Percentiles rank a stretch among this genome's conserved stretches.
Evolutionary conservation across 2,888 invertebrate genomes (phyloP).

Genomic region (Papilio protenor): DNA sequence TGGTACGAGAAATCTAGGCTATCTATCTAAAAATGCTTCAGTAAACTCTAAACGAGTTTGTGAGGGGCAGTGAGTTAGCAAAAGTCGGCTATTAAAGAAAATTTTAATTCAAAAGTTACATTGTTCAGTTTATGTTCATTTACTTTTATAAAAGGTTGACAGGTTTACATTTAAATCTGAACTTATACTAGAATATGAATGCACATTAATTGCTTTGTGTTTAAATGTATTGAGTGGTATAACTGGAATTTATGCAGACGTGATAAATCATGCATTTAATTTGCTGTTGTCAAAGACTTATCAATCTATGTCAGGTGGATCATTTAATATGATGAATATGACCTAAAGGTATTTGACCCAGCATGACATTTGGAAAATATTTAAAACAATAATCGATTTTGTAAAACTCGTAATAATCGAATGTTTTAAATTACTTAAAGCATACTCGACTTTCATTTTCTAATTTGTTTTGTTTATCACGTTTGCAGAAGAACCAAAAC

Average conservation of each 20-base stretch:
- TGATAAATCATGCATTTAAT: background rate
- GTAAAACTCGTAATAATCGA: too few relatives aligned
- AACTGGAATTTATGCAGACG: background rate
- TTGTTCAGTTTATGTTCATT: background rate
- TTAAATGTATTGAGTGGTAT: background rate
- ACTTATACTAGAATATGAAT: background rate
- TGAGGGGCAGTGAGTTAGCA: background rate
- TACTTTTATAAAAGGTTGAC: background rate
- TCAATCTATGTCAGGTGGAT: constrained; percentile 2
- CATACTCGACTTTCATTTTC: background rate
- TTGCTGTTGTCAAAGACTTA: background rate
- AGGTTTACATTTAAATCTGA: background rate
- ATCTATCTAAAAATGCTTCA: too few relatives aligned
- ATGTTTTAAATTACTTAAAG: too few relatives aligned
- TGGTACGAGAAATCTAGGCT: too few relatives aligned
- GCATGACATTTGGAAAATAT: background rate
- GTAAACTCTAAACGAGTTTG: background rate
- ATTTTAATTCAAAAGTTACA: background rate
- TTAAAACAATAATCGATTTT: background rate
- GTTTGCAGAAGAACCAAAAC: constrained; percentile 88
- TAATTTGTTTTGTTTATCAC: background rate
- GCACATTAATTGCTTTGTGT: background rate
- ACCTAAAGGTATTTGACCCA: constrained; percentile 4
- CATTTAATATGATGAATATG: background rate
- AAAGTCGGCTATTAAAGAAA: background rate